Percentiles rank a stretch among this genome's conserved stretches.
Evolutionary conservation across 2,113 vertebrate genomes (phyloP).

Genomic region (Condylura cristata): DNA sequence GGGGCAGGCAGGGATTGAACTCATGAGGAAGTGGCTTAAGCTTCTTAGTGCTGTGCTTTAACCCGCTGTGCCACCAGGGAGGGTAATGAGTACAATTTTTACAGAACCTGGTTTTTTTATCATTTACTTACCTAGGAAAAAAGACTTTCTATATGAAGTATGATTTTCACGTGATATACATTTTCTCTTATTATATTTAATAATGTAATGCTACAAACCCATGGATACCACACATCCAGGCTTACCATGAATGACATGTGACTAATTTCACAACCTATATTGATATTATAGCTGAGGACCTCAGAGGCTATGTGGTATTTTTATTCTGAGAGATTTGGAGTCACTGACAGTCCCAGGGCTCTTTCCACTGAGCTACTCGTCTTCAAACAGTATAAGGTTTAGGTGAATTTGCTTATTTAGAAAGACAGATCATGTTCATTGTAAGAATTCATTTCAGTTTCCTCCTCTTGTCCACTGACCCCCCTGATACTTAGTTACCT

Average conservation of each 20-base stretch:
- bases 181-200: background rate
- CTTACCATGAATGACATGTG: background rate
- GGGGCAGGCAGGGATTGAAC: no score
- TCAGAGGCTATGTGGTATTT: background rate
- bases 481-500: background rate
- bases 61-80: no score
- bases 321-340: background rate
- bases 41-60: no score
- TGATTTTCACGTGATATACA: background rate
- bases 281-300: background rate
- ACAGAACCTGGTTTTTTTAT: background rate
- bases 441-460: background rate
- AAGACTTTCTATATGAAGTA: background rate
- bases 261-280: background rate
- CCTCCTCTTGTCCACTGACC: background rate
- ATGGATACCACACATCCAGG: background rate
- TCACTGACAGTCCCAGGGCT: background rate
- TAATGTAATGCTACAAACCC: background rate
- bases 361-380: background rate
- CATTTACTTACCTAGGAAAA: background rate
- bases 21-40: no score
- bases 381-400: background rate
- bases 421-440: background rate
- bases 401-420: background rate
- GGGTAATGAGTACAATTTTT: no score